phyloP scores from a whole-genome alignment of 2,113 vertebrate species.

The Perca flavescens region DNA sequence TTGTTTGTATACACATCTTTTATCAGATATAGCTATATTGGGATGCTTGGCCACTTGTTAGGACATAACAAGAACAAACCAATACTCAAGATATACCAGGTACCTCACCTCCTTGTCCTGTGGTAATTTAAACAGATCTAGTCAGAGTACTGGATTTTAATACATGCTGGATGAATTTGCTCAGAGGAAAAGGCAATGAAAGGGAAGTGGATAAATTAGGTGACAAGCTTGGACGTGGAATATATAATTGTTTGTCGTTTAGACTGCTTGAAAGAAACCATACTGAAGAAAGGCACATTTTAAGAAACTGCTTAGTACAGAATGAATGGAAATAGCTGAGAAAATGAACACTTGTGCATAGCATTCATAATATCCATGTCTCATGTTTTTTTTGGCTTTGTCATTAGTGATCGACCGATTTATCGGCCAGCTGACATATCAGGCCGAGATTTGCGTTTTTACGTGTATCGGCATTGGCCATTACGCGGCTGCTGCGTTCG shows the following conservation, averaged over 20 bases:
- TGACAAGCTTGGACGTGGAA: neutral
- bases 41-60: neutral
- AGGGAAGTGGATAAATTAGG: neutral
- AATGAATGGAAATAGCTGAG: neutral
- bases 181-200: neutral
- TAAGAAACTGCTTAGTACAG: neutral
- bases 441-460: too few relatives aligned
- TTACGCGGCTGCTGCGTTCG: too few relatives aligned
- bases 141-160: neutral
- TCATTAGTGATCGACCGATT: neutral
- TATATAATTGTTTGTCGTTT: conserved; percentile 12
- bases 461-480: too few relatives aligned
- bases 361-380: neutral
- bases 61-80: neutral
- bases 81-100: neutral
- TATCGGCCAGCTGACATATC: too few relatives aligned
- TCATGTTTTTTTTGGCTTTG: neutral
- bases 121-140: neutral
- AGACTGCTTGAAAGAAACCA: neutral
- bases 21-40: neutral
- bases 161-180: neutral
- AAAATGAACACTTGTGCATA: neutral
- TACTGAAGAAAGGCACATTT: neutral
- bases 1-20: neutral
- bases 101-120: neutral